These are phyloP conservation scores for Hypanus sabinus DNA, from an alignment of 2,113 vertebrate species.

Conservation along the genomic window DNA sequence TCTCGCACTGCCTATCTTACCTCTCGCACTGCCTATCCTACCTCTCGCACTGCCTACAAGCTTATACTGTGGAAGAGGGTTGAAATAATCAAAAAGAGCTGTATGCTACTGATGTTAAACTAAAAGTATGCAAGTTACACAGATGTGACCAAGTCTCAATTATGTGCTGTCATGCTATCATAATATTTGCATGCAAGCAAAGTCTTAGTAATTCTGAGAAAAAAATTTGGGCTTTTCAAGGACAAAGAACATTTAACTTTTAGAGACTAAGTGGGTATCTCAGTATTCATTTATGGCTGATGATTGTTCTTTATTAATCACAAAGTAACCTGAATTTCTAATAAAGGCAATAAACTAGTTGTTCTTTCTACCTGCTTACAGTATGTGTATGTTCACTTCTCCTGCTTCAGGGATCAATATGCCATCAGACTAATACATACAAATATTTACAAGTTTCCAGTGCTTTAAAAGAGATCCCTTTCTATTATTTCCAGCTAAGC, in stretches of 20 bases:
- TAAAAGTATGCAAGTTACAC: neutral
- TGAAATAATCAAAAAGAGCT: neutral
- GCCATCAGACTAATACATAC: too few species aligned
- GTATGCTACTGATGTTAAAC: neutral
- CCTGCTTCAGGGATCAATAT: too few species aligned
- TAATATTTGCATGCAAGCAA: neutral
- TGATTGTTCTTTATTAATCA: neutral
- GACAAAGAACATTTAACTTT: neutral
- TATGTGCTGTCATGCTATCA: neutral
- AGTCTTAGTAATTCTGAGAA: neutral
- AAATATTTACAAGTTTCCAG: too few species aligned
- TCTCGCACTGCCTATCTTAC: too few species aligned
- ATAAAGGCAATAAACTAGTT: neutral
- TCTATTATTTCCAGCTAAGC: too few species aligned
- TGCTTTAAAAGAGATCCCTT: too few species aligned
- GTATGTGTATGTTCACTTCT: too few species aligned
- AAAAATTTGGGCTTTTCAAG: neutral
- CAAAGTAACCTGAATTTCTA: neutral
- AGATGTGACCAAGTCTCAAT: neutral
- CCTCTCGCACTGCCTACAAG: too few species aligned
- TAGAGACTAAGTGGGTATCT: neutral
- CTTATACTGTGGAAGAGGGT: too few species aligned
- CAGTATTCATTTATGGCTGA: neutral
- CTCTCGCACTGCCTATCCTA: too few species aligned
- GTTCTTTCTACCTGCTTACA: too few species aligned